These are phyloP conservation scores for Hesperophylax magnus DNA, from an alignment of 1,140 invertebrate genomes.

Conservation along the genomic window DNA sequence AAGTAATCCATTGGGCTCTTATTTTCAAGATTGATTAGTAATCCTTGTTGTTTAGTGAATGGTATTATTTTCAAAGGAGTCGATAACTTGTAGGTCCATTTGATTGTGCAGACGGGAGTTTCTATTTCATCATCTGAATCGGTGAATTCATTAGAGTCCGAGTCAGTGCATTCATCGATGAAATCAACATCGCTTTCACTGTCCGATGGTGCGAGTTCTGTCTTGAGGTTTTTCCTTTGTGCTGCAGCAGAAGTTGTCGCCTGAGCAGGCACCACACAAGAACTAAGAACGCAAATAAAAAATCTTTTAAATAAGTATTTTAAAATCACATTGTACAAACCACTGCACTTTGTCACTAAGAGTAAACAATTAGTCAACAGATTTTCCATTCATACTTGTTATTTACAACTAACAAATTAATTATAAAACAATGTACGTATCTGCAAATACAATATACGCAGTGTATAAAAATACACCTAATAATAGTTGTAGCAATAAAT, in stretches of 20 bases:
- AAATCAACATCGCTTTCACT: conserved; percentile 3
- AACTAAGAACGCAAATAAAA: conserved; percentile 11
- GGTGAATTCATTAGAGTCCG: not conserved
- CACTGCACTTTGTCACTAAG: too few relatives aligned
- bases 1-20: not conserved
- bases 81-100: not conserved
- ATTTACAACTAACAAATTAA: too few relatives aligned
- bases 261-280: not conserved
- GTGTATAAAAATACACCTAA: too few relatives aligned
- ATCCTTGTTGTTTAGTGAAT: not conserved
- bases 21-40: not conserved
- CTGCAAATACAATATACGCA: too few relatives aligned
- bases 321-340: too few relatives aligned
- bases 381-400: too few relatives aligned
- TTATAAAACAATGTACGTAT: too few relatives aligned
- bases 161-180: not conserved
- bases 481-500: too few relatives aligned
- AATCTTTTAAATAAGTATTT: not conserved
- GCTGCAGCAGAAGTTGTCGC: not conserved
- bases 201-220: not conserved
- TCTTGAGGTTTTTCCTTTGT: too few relatives aligned
- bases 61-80: conserved; percentile 1
- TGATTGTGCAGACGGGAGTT: not conserved
- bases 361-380: too few relatives aligned
- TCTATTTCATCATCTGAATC: conserved; percentile 12